Percentiles rank a stretch among this genome's conserved stretches.
These are phyloP conservation scores for Talpa occidentalis DNA, from an alignment of 2,113 vertebrate species.

Conservation along the genomic window DNA sequence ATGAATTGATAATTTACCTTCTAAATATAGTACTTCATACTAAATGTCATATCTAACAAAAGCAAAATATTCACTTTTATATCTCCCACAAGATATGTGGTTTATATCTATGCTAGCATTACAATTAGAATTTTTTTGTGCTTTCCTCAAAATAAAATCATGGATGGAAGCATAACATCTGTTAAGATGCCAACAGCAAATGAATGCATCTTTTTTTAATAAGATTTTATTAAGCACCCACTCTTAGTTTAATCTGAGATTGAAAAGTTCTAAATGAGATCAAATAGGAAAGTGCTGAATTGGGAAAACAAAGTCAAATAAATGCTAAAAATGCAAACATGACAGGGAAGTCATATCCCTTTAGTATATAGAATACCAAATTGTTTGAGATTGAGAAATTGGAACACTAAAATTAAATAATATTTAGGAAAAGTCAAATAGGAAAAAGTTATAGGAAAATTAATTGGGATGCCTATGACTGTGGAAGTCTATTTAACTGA, in stretches of 20 bases:
- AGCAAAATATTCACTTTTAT: slow-evolving; percentile 1
- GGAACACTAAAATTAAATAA: background rate
- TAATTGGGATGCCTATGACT: background rate
- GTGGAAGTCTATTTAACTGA: background rate
- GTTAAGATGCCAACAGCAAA: background rate
- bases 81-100: background rate
- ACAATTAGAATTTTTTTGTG: background rate
- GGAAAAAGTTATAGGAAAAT: background rate
- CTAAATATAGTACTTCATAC: slow-evolving; percentile 40
- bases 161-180: background rate
- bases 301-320: background rate
- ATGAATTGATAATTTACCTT: slow-evolving; percentile 66
- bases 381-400: background rate
- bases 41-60: slow-evolving; percentile 55
- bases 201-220: background rate
- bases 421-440: background rate
- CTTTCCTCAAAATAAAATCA: slow-evolving; percentile 3
- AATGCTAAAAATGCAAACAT: background rate
- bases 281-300: background rate
- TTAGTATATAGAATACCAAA: background rate
- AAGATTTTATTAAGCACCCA: background rate
- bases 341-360: background rate
- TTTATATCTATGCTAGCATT: slow-evolving; percentile 15
- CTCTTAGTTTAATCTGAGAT: background rate
- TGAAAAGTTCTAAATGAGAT: background rate